Evolutionary conservation across 2,888 invertebrate species (phyloP).

Genomic region (Lasioglossum marginatum): DNA sequence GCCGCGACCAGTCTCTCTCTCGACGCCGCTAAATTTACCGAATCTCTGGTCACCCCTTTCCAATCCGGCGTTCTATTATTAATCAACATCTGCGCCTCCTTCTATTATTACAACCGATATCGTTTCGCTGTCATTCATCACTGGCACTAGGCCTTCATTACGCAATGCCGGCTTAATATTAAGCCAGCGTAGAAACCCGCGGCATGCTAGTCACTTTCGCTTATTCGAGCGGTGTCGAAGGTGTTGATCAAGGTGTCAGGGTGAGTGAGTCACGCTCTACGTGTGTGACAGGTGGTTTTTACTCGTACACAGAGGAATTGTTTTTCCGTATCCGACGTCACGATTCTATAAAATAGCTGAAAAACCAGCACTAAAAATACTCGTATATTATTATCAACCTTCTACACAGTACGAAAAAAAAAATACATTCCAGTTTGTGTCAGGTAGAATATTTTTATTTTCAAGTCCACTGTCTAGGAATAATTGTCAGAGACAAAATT

Average conservation of each 20-base stretch:
- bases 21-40: not conserved
- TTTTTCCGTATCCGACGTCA: not conserved
- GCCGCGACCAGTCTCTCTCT: not conserved
- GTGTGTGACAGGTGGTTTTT: conserved; percentile 51
- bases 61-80: conserved; percentile 13
- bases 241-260: conserved; percentile 62
- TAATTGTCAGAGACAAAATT: not conserved
- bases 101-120: conserved; percentile 28
- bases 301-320: conserved; percentile 3
- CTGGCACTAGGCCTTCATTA: conserved; percentile 40
- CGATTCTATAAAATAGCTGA: not conserved
- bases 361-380: not conserved
- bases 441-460: not conserved
- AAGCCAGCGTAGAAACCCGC: conserved; percentile 49
- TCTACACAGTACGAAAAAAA: too few species aligned
- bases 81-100: not conserved
- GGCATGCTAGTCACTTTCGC: conserved; percentile 59
- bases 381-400: not conserved
- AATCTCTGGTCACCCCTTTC: not conserved
- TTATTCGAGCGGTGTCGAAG: conserved; percentile 47
- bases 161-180: conserved; percentile 53
- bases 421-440: not conserved
- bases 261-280: conserved; percentile 52
- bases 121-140: conserved; percentile 33
- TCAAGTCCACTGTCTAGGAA: too few species aligned